phyloP scores from a whole-genome alignment of 2,797 vertebrate genomes.

The Paedocypris micromegethes region DNA sequence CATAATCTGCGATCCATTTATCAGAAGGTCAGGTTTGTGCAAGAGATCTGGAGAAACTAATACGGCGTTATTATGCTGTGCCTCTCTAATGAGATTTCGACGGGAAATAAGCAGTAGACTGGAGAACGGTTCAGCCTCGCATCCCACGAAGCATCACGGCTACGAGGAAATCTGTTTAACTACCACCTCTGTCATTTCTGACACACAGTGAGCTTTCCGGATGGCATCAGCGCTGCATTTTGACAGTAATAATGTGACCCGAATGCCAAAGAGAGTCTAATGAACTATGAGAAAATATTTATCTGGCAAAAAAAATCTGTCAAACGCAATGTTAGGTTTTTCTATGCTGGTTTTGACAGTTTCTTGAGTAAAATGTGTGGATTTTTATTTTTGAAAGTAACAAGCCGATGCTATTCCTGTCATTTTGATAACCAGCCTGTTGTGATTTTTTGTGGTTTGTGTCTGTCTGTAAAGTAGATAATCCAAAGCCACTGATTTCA shows the following conservation, averaged over 20 bases:
- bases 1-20: conserved; percentile 42
- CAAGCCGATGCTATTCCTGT: too few relatives aligned
- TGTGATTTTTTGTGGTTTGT: too few relatives aligned
- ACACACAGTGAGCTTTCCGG: background rate
- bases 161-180: conserved; percentile 4
- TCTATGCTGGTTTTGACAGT: too few relatives aligned
- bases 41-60: conserved; percentile 25
- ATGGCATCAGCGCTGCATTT: background rate
- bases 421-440: too few relatives aligned
- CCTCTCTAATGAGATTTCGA: conserved; percentile 45
- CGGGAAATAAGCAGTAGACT: conserved; percentile 22
- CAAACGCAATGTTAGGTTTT: background rate
- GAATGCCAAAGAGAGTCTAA: conserved; percentile 3
- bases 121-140: conserved; percentile 9
- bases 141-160: background rate
- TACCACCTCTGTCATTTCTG: conserved; percentile 22
- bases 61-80: conserved; percentile 37
- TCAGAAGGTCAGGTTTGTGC: conserved; percentile 35
- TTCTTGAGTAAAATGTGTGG: too few relatives aligned
- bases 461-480: too few relatives aligned
- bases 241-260: conserved; percentile 15
- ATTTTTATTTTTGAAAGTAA: too few relatives aligned
- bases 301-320: background rate
- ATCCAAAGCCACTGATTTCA: too few relatives aligned
- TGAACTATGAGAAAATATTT: conserved; percentile 7